These are phyloP conservation scores for Steatornis caripensis DNA, from an alignment of 2,113 vertebrate species.

Conservation along the genomic window DNA sequence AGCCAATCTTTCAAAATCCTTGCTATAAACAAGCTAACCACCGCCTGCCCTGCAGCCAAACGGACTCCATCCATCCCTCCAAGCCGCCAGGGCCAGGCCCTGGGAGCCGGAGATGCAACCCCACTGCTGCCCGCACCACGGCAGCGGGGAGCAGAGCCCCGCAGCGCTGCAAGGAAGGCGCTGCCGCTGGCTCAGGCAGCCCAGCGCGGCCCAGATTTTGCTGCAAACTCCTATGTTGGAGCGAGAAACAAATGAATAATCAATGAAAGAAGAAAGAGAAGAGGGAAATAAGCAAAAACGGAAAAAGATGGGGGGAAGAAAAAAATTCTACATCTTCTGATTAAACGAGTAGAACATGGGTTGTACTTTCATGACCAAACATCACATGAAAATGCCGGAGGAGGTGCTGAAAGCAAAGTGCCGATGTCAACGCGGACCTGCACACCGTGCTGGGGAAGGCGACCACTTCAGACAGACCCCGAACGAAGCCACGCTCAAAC, in stretches of 20 bases:
- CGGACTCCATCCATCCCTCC: not conserved
- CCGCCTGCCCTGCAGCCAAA: not conserved
- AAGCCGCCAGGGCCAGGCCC: not conserved
- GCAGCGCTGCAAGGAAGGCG: not conserved
- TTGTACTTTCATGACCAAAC: not conserved
- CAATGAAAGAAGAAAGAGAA: not conserved
- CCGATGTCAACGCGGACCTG: not conserved
- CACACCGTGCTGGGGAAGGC: not conserved
- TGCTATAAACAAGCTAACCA: not conserved
- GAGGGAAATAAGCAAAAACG: not conserved
- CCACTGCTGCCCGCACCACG: not conserved
- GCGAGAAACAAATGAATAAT: conserved; percentile 19
- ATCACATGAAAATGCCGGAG: not conserved
- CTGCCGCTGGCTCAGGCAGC: not conserved
- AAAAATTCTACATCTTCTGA: not conserved
- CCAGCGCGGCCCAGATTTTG: not conserved
- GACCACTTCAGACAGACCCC: not conserved
- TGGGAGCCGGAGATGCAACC: not conserved
- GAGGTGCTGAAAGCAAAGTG: not conserved
- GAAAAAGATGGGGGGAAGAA: not conserved
- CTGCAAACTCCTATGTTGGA: not conserved
- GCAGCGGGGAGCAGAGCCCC: not conserved
- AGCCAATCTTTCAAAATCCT: not conserved
- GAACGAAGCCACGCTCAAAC: not conserved
- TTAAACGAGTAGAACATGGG: not conserved